Percentiles rank a stretch among this genome's conserved stretches.
Evolutionary conservation across 2,888 invertebrate genomes (phyloP).

Genomic region (Ischnura elegans): DNA sequence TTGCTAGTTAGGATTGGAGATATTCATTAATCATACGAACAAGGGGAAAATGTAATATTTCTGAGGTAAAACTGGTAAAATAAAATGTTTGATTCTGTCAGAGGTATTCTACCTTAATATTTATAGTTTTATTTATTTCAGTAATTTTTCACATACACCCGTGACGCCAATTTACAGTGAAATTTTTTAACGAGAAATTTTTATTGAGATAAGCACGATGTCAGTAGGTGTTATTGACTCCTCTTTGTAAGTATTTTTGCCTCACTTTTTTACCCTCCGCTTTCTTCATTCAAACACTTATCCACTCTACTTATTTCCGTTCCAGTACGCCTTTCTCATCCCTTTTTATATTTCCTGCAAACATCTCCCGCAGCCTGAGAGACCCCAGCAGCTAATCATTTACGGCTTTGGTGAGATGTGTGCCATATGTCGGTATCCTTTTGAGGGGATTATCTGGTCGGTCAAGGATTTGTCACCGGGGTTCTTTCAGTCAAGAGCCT

Average conservation of each 20-base stretch:
- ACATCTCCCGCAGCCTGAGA: background rate
- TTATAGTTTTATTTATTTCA: no score
- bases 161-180: no score
- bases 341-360: background rate
- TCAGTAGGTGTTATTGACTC: no score
- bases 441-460: constrained; percentile 38
- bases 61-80: no score
- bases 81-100: no score
- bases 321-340: background rate
- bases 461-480: constrained; percentile 7
- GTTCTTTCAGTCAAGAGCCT: background rate
- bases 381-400: background rate
- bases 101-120: no score
- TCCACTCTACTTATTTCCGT: background rate
- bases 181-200: no score
- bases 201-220: no score
- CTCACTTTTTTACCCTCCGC: background rate
- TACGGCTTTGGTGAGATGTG: background rate
- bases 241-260: background rate
- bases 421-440: constrained; percentile 8
- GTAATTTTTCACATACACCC: no score
- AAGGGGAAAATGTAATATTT: no score
- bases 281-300: background rate
- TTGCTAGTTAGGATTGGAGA: no score
- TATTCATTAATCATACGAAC: no score